Conservation (phyloP, 2,888 invertebrate genomes). For the Eulithis testata region DNA sequence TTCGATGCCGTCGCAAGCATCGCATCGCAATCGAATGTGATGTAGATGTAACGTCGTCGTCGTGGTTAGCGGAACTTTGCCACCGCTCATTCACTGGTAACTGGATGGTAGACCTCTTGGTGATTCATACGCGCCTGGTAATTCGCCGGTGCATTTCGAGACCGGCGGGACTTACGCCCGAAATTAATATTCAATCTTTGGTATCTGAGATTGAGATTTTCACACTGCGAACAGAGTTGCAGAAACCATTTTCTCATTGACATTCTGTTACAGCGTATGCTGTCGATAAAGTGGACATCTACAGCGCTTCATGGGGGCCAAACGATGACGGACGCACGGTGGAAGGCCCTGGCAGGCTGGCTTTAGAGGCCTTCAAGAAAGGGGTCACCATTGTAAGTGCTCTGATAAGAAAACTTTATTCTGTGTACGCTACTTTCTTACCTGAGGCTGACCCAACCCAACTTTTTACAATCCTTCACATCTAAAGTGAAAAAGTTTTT, state of each 20-base stretch:
- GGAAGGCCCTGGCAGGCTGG: conserved; percentile 94
- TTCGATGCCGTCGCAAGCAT: too few species aligned
- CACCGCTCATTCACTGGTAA: too few species aligned
- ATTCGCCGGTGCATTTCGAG: conserved; percentile 37
- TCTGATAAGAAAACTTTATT: too few species aligned
- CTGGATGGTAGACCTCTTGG: conserved; percentile 1
- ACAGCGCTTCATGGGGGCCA: conserved; percentile 97
- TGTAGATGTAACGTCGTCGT: too few species aligned
- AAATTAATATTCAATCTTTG: neutral
- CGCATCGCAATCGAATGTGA: too few species aligned
- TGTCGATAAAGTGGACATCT: conserved; percentile 92
- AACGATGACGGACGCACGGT: conserved; percentile 95
- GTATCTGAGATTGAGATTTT: neutral
- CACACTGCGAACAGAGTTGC: neutral
- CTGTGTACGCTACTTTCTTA: too few species aligned
- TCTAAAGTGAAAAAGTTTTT: too few species aligned
- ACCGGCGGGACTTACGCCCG: conserved; percentile 3
- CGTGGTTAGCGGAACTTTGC: too few species aligned
- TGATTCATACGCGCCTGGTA: conserved; percentile 28
- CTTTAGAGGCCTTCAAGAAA: conserved; percentile 89
- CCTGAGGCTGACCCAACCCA: too few species aligned
- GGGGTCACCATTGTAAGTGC: conserved; percentile 88
- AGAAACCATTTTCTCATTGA: neutral
- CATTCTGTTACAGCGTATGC: conserved; percentile 80
- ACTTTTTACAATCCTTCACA: too few species aligned